A percentile compares a stretch with the other conserved stretches of the same genome.
Conservation (phyloP, 2,797 vertebrate species). For the Gorsachius magnificus region DNA sequence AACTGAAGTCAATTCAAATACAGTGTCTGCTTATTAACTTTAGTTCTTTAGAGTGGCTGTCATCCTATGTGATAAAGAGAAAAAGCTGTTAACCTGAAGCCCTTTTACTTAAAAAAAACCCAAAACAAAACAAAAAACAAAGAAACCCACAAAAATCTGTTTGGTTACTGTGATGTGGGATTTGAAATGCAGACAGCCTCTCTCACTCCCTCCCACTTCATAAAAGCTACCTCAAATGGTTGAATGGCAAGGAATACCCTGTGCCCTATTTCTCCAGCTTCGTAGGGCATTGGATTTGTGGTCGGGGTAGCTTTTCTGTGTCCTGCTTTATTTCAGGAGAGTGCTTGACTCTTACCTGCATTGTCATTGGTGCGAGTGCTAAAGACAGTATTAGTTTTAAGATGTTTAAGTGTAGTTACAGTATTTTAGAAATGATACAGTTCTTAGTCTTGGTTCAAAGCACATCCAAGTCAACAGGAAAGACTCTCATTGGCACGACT, state of each 20-base stretch:
- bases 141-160: not conserved
- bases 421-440: not conserved
- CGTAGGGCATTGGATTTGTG: not conserved
- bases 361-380: not conserved
- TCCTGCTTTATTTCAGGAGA: not conserved
- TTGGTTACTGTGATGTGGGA: not conserved
- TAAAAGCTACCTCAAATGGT: not conserved
- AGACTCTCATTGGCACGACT: rapidly evolving
- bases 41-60: not conserved
- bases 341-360: not conserved
- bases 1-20: not conserved
- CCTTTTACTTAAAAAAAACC: not conserved
- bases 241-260: not conserved
- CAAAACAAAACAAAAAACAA: too few relatives aligned
- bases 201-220: not conserved
- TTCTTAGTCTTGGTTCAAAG: not conserved
- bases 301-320: not conserved
- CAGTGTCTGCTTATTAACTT: not conserved
- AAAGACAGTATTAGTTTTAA: not conserved
- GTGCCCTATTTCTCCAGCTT: not conserved
- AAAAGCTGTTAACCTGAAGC: not conserved
- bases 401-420: not conserved
- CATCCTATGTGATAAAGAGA: not conserved
- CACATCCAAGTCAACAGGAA: not conserved
- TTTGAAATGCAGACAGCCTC: not conserved